Percentiles rank a stretch among this genome's conserved stretches.
Conservation (phyloP, 2,797 vertebrate species). For the Myripristis murdjan region DNA sequence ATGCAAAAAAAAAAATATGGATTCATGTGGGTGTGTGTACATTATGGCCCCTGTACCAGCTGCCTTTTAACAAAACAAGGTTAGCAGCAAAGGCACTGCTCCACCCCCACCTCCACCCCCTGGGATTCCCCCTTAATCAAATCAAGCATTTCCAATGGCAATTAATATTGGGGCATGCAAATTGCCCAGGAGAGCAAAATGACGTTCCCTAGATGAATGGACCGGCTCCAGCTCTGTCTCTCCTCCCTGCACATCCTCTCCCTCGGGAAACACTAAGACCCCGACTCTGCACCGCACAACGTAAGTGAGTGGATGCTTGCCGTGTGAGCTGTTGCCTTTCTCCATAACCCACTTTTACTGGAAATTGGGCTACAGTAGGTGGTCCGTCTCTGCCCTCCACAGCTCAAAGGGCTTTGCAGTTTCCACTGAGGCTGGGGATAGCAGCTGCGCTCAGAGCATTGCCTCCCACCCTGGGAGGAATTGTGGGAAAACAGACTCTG, state of each 20-base stretch:
- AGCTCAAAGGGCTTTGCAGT: background rate
- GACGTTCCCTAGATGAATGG: constrained; percentile 51
- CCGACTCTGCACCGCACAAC: constrained; percentile 23
- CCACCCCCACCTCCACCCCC: constrained; percentile 19
- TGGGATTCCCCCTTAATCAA: constrained; percentile 71
- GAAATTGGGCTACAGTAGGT: constrained; percentile 13
- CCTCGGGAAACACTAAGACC: constrained; percentile 39
- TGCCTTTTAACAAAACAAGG: constrained; percentile 54
- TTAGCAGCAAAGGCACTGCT: constrained; percentile 46
- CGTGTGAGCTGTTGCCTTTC: constrained; percentile 58
- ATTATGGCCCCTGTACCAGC: constrained; percentile 20
- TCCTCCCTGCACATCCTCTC: constrained; percentile 20
- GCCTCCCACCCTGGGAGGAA: no score
- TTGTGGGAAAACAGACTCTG: no score
- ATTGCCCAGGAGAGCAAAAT: constrained; percentile 63
- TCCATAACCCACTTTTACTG: constrained; percentile 37
- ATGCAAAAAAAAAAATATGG: background rate
- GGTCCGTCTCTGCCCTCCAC: constrained; percentile 10
- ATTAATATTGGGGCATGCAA: constrained; percentile 74
- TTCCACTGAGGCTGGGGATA: background rate
- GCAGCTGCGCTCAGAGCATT: background rate
- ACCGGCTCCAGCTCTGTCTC: constrained; percentile 22
- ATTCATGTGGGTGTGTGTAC: background rate
- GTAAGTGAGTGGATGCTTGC: constrained; percentile 41
- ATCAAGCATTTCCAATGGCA: constrained; percentile 74